Evolutionary conservation across 2,888 invertebrate genomes (phyloP), one percentile per base, ranked within the genome.

Genomic region (Acronicta psi): DNA sequence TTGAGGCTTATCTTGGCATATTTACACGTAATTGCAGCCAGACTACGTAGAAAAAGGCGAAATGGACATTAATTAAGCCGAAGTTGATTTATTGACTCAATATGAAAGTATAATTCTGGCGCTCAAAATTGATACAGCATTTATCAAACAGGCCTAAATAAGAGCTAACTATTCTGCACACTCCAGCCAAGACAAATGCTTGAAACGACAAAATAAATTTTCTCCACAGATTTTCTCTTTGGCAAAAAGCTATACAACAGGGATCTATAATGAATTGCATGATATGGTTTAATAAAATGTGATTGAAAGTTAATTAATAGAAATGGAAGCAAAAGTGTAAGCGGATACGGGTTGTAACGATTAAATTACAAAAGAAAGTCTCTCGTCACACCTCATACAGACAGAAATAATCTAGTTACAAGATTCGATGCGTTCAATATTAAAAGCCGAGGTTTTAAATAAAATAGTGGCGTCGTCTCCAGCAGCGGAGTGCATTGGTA

Each of bases 341-440:
- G 75, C 76, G 60, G 85, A 91, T 84, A 87, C 84, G 74, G 75
- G 75, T 79, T 71, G 75, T 79, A 80, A 81, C 78, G 82, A 90
- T 92, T 80, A 76, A 72, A 84, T 93, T 90, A 87, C 92, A 88
- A 88, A 90, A 86, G 89, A 92, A 92, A 92, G 86, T 89, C 69
- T 69, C 73, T 75, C 75, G 79, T 76, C 79, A 76, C 77, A 79
- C 79, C 66, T 79, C 81, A 82, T 76, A 71, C 71, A 77, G 75
- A 80, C 78, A 80, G 76, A 86, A 85, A 86, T 85, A 88, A 83
- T 83, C 73, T 81, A 66, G 67, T 57, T 83, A 79, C 82, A 84
- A 84, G 84, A 83, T 82, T 83, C 65, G 77, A 80, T 77, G 77
- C 78, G 76, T 79, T 79, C 75, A 75, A 80, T 84, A 81, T 82